Evolutionary conservation across 2,888 invertebrate species (phyloP), one percentile per base, ranked within the genome.

Genomic region (Leptinotarsa haldemani): DNA sequence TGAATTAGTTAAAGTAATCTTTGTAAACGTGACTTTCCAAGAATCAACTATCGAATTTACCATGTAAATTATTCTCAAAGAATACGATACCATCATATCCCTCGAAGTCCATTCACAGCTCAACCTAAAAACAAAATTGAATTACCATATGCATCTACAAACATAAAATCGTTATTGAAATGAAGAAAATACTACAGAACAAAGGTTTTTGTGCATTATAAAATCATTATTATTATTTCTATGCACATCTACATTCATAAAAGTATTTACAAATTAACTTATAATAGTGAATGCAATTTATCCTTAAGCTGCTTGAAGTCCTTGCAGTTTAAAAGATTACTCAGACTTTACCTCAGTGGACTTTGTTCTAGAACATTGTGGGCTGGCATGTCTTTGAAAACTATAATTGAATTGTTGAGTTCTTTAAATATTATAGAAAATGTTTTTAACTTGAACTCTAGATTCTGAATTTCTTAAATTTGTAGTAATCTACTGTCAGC

Each of bases 121-220:
- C 68, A 68, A 68, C 68, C 68, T 68, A 68, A 68, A 68, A 68
- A 68, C n/a, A 61, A 15, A 40, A 68, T 18, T 58, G 22, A 68
- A 56, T 52, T 7, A 56, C 40, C 7, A 46, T 3, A 46, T 20
- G 56, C 12, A 47, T 40, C 22, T 2, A 58, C 16, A 46, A 47
- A 13, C 2, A 18, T 30, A 30, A 50, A 56, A 56, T 56, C 0
- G 7, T 15, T 20, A 46, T 22, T 3, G 30, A 50, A 50, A 66
- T 20, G 20, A 68, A 40, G 46, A 30, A 22, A 20, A 68, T 68
- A 46, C 25, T n/a, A 56, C 9, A 30, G 56, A 68, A 47, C 40
- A 30, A 61, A 61, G 18, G 40, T 40, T 16, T 16, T 16, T 61
- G 61, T 61, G 61, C 61, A 61, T 30, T 30, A 40, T 61, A n/a